Evolutionary conservation across 2,888 invertebrate genomes (phyloP).

Genomic region (Odontocerum albicorne): DNA sequence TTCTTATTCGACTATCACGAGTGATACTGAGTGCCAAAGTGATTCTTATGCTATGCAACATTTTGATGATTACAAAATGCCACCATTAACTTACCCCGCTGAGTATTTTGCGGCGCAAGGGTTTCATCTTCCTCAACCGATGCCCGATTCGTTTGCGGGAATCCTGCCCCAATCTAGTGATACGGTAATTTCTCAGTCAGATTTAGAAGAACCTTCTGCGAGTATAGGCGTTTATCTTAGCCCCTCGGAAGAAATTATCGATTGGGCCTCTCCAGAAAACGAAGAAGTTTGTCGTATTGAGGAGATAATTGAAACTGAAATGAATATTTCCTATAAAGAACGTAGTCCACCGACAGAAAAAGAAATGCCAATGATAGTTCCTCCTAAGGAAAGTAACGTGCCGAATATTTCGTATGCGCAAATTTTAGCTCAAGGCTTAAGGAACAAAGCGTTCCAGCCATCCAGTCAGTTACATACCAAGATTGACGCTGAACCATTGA

Average conservation of each 20-base stretch:
- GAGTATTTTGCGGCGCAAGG: slow-evolving; percentile 42
- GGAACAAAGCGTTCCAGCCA: slow-evolving; percentile 53
- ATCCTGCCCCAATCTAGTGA: too few relatives aligned
- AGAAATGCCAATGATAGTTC: too few relatives aligned
- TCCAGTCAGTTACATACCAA: slow-evolving; percentile 49
- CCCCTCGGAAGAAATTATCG: not conserved
- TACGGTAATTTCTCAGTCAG: too few relatives aligned
- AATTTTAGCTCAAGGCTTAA: slow-evolving; percentile 68
- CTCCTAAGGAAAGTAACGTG: too few relatives aligned
- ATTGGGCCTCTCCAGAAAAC: too few relatives aligned
- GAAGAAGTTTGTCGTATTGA: too few relatives aligned
- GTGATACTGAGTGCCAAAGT: slow-evolving; percentile 1
- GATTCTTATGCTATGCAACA: slow-evolving; percentile 27
- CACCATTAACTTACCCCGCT: slow-evolving; percentile 38
- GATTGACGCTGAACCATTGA: slow-evolving; percentile 3
- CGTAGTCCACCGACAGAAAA: too few relatives aligned
- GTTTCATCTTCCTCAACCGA: slow-evolving; percentile 40
- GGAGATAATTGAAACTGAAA: too few relatives aligned
- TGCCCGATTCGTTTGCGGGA: slow-evolving; percentile 31
- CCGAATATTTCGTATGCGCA: slow-evolving; percentile 75
- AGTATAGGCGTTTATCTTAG: not conserved
- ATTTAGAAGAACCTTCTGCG: slow-evolving; percentile 6
- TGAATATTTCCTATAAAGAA: too few relatives aligned
- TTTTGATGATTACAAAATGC: slow-evolving; percentile 33
- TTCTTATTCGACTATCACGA: not conserved